Conservation (phyloP, 2,113 vertebrate species). For the Strix aluco region DNA sequence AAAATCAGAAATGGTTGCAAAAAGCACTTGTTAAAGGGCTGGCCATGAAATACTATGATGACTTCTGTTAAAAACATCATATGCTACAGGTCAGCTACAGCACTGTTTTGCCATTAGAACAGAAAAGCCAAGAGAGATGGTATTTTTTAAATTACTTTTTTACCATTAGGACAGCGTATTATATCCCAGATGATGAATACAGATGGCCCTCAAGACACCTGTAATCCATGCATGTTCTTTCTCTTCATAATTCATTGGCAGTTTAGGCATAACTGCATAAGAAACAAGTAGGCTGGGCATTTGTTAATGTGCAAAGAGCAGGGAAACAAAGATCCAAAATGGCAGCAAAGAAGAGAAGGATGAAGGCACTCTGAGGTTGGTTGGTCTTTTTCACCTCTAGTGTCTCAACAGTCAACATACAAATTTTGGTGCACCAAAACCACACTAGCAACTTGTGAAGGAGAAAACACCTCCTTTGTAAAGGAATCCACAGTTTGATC, state of each 20-base stretch:
- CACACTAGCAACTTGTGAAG: background rate
- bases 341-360: background rate
- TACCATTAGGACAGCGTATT: background rate
- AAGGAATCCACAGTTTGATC: background rate
- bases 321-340: background rate
- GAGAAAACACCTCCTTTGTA: background rate
- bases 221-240: background rate
- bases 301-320: background rate
- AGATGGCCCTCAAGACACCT: background rate
- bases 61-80: background rate
- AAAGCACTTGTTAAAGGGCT: background rate
- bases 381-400: background rate
- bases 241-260: background rate
- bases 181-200: background rate
- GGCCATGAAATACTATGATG: background rate
- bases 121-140: background rate
- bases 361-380: background rate
- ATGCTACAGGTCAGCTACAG: background rate
- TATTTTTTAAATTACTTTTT: background rate
- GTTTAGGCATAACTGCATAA: background rate
- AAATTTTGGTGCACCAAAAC: background rate
- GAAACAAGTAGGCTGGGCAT: background rate
- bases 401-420: background rate
- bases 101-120: background rate
- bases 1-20: background rate